phyloP scores from a whole-genome alignment of 2,113 vertebrate species.

The Pseudorasbora parva region DNA sequence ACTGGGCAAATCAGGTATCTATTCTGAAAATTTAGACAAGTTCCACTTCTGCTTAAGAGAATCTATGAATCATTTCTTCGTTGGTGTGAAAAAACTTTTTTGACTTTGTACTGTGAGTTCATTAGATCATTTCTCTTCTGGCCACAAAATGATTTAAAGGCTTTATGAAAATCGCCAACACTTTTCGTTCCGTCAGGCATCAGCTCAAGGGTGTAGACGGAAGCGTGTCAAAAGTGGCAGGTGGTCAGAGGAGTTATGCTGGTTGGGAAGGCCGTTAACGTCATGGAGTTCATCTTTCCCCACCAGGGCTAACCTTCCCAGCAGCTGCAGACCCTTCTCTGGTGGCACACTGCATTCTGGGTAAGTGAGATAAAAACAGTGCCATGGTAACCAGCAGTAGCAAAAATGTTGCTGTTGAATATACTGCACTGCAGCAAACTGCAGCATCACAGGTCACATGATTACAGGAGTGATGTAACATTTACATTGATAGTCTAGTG shows the following conservation, averaged over 20 bases:
- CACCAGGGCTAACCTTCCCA: constrained; percentile 85
- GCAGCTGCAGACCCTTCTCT: constrained; percentile 82
- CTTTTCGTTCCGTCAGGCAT: neutral
- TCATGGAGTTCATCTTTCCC: constrained; percentile 84
- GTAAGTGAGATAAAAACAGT: constrained; percentile 28
- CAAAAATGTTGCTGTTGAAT: neutral
- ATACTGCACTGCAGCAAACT: constrained; percentile 47
- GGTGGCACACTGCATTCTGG: constrained; percentile 64
- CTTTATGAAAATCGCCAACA: neutral
- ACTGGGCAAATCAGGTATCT: neutral
- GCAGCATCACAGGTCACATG: constrained; percentile 30
- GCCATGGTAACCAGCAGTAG: constrained; percentile 8
- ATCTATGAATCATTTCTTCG: neutral
- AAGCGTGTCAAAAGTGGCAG: constrained; percentile 89
- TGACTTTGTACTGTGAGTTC: neutral
- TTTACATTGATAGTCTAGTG: constrained; percentile 3
- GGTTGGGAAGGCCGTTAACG: constrained; percentile 88
- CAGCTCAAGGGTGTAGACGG: constrained; percentile 77
- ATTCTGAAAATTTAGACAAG: neutral
- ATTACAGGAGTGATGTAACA: neutral
- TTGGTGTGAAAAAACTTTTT: neutral
- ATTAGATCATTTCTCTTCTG: neutral
- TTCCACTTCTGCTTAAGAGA: neutral
- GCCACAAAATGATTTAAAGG: neutral
- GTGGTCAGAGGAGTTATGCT: constrained; percentile 90